Evolutionary conservation across 2,888 invertebrate species (phyloP).

Genomic region (Cotesia congregata): DNA sequence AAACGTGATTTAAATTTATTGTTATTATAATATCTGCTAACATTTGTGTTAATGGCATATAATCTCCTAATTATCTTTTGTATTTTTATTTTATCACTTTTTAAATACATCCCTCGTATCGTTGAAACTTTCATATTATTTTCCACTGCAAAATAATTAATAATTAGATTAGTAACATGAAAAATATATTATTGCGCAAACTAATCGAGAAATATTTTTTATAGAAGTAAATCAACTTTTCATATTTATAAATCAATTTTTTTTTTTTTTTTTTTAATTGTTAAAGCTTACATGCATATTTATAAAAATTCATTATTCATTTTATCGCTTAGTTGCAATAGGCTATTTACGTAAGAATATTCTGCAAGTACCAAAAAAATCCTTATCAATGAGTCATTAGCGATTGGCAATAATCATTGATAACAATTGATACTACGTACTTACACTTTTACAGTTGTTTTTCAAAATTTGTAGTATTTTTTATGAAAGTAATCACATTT

Average conservation of each 20-base stretch:
- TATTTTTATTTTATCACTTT: conserved; percentile 5
- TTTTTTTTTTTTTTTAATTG: neutral
- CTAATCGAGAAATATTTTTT: neutral
- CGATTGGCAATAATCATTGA: neutral
- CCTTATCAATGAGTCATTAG: neutral
- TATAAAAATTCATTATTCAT: neutral
- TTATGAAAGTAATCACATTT: neutral
- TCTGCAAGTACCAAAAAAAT: neutral
- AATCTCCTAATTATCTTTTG: neutral
- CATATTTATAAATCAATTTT: neutral
- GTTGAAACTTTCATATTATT: neutral
- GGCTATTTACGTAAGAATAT: too few relatives aligned
- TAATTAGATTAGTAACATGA: neutral
- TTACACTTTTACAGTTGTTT: neutral
- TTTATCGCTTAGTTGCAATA: too few relatives aligned
- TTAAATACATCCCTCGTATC: neutral
- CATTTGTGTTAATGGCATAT: neutral
- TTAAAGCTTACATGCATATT: neutral
- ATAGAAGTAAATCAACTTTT: neutral
- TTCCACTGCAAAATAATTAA: neutral
- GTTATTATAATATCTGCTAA: neutral
- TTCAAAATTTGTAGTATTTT: neutral
- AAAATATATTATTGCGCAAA: neutral
- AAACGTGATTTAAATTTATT: conserved; percentile 47
- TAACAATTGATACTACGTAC: neutral